Base-by-base conservation (phyloP, 2,797 vertebrate species). In the Fratercula arctica region DNA sequence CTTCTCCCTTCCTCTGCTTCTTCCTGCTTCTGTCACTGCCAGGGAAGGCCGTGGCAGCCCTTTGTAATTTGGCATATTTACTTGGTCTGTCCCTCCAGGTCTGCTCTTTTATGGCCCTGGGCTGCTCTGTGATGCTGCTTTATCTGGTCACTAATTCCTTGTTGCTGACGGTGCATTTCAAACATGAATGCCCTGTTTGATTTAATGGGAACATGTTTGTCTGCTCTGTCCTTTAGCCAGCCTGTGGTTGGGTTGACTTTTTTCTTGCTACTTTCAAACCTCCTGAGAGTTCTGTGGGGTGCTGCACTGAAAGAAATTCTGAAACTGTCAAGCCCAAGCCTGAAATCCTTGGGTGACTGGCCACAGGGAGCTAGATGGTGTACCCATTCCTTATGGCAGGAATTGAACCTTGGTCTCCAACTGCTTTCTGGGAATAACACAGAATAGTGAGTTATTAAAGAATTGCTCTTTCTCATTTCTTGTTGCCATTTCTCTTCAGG, bases 401-500 rank as follows among this genome's bases (percentile, higher is more conserved):
- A 87, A 13, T 75, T 63, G 25, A 90, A 28, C 54, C 39, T 87
- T 79, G 29, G 29, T 61, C 51, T 74, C 19, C n/a, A 77, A 26
- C 31, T 64, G 18, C 25, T 92, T 76, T 83, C 64, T 72, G 53
- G 53, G 39, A 85, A 48, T 67, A 45, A 87, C 87, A 68, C 13
- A 13, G 9, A 86, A 53, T 21, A 87, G 29, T 35, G 56, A 85
- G 48, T 61, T 85, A 61, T 16, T 78, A 59, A 59, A 57, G 14
- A 66, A 51, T 51, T 56, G 29, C 4, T 74, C 41, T 68, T 87
- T 77, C 26, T 83, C 13, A 35, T 25, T 89, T 93, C 33, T 72
- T 85, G 21, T 69, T 91, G 66, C 25, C 5, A 60, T 88, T 95
- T 68, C 26, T 96, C 59, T 91, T 88, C 97, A 99, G 99, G 79